Evolutionary conservation across 2,888 invertebrate species (phyloP), one percentile per base, ranked within the genome.

Genomic region (Caenorhabditis japonica): DNA sequence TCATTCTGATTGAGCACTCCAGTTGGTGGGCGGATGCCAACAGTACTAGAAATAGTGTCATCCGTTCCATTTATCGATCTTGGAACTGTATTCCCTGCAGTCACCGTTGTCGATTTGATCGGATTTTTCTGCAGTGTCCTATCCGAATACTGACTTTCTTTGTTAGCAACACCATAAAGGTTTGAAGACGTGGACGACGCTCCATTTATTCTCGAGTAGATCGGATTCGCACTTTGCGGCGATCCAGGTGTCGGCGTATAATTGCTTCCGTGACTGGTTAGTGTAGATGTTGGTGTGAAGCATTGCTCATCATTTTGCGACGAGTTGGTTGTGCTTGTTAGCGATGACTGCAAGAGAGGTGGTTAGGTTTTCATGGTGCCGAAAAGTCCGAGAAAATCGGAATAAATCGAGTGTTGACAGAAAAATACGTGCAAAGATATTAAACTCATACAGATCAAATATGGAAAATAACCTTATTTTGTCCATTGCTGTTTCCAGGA

Each of bases 271-370:
- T 82, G 82, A 56, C 77, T 77, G 33, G 83, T 83, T 52, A 82
- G 71, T 4, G 83, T 82, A 7, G 82, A 82, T 19, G 80, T 81
- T 13, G 82, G 82, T 12, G 82, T 82, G 53, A 82, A 82, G 69
- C 82, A 82, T 61, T 79, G 81, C 19, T 73, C 71, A 66, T 82
- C 82, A 49, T 76, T 78, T 58, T 79, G 79, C 27, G 78, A 78
- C 19, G 78, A 78, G 44, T 71, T 77, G 19, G 82, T 73, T 10
- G 73, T 66, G 59, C 60, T 60, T 34, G 73, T 73, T 73, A 73
- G 66, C 55, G 72, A 71, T 62, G 71, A 71, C 71, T 71, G 71
- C 71, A 71, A 71, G 23, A 47, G 51, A 30, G 30, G 30, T 30
- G 34, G 55, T 71, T 58, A 53, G 71, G 56, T n/a, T n/a, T n/a